Evolutionary conservation across 2,888 invertebrate species (phyloP).

Genomic region (Conchocele bisecta): DNA sequence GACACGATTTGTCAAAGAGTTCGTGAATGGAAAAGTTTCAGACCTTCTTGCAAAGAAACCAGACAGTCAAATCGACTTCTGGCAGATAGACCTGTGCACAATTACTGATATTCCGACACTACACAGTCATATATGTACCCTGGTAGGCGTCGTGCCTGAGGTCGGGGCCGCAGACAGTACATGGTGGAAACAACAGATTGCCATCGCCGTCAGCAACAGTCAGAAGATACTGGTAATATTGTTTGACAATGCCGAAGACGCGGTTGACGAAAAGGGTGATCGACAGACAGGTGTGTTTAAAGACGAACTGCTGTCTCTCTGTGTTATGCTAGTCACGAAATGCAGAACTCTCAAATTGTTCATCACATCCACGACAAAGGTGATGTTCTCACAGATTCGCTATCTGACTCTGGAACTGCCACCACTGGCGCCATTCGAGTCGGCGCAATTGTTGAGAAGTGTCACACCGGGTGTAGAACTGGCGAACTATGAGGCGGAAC

Average conservation of each 20-base stretch:
- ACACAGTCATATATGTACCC: constrained; percentile 30
- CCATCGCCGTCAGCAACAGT: not conserved
- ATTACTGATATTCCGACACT: constrained; percentile 8
- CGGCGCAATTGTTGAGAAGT: constrained; percentile 38
- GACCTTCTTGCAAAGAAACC: too few species aligned
- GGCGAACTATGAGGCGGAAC: constrained; percentile 44
- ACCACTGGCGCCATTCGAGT: constrained; percentile 40
- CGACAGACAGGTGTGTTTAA: constrained; percentile 22
- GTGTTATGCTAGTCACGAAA: constrained; percentile 24
- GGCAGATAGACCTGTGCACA: not conserved
- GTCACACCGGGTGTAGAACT: constrained; percentile 48
- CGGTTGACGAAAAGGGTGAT: too few species aligned
- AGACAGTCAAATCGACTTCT: too few species aligned
- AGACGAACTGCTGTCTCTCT: constrained; percentile 31
- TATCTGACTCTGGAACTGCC: constrained; percentile 36
- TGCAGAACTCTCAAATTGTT: constrained; percentile 48
- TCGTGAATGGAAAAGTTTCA: constrained; percentile 3
- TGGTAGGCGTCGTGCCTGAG: constrained; percentile 26
- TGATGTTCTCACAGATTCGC: constrained; percentile 16
- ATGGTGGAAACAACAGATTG: constrained; percentile 3
- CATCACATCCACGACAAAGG: constrained; percentile 56
- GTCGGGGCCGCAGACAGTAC: not conserved
- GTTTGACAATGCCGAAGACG: constrained; percentile 66
- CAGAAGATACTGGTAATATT: constrained; percentile 21
- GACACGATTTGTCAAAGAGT: constrained; percentile 52